These are phyloP conservation scores for Galeopterus variegatus DNA, from an alignment of 2,113 vertebrate genomes.

Conservation along the genomic window DNA sequence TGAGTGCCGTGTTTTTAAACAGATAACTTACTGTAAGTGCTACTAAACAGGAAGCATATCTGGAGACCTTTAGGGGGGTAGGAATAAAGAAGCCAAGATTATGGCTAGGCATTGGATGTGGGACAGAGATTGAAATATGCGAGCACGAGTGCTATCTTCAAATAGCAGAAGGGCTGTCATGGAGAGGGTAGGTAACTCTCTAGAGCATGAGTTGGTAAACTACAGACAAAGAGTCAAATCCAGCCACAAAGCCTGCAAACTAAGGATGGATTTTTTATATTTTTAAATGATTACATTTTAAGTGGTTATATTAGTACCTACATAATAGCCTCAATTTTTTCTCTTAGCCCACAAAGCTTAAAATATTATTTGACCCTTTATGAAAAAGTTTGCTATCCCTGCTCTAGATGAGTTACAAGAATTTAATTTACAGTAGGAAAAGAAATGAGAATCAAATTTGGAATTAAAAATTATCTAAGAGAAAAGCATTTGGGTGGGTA, in stretches of 20 bases:
- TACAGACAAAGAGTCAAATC: background rate
- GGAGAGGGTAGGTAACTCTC: background rate
- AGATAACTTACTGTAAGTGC: background rate
- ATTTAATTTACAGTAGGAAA: background rate
- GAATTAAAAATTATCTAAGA: background rate
- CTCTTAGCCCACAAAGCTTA: background rate
- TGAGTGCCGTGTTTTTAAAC: background rate
- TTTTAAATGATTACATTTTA: constrained; percentile 44
- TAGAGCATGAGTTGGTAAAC: background rate
- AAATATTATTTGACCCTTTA: background rate
- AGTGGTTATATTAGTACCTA: background rate
- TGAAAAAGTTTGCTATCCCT: background rate
- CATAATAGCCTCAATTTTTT: background rate
- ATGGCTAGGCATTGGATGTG: background rate
- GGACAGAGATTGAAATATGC: background rate
- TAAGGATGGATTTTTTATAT: background rate
- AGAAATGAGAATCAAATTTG: background rate
- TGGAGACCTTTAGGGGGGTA: background rate
- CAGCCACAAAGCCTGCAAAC: background rate
- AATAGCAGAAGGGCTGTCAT: background rate
- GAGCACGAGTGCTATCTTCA: background rate
- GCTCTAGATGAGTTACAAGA: background rate
- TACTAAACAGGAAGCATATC: background rate
- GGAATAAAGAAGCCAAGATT: background rate
- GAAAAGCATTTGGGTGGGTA: background rate